Evolutionary conservation across 2,113 vertebrate genomes (phyloP).

Genomic region (Lasiurus borealis): DNA sequence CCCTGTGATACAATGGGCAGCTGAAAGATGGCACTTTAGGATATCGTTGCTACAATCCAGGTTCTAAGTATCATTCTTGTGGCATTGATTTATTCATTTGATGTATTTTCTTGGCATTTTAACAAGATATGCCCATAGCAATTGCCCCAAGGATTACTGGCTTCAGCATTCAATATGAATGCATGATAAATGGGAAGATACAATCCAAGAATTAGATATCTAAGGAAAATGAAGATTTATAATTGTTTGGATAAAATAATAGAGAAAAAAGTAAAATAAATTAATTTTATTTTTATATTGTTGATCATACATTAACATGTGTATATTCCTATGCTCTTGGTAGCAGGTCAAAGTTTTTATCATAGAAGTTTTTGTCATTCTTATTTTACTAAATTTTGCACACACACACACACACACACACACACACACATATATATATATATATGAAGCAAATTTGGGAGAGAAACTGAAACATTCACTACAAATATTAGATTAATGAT

Average conservation of each 20-base stretch:
- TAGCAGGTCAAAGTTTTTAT: neutral
- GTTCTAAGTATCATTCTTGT: neutral
- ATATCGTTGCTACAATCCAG: neutral
- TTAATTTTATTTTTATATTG: neutral
- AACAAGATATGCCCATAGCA: neutral
- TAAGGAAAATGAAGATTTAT: neutral
- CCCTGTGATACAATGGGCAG: neutral
- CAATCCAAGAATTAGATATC: neutral
- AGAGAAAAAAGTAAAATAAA: neutral
- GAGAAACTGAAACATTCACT: neutral
- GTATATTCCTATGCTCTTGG: neutral
- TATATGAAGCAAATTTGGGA: neutral
- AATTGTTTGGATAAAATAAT: neutral
- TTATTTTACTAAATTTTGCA: neutral
- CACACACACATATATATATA: too few species aligned
- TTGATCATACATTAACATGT: neutral
- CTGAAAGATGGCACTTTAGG: constrained; percentile 14
- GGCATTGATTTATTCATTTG: neutral
- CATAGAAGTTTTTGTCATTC: neutral
- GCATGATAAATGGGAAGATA: neutral
- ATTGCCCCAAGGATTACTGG: neutral
- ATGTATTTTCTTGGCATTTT: constrained; percentile 32
- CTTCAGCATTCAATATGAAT: neutral
- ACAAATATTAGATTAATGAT: neutral
- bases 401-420: too few species aligned